phyloP scores from a whole-genome alignment of 2,113 vertebrate genomes.

The Procavia capensis region DNA sequence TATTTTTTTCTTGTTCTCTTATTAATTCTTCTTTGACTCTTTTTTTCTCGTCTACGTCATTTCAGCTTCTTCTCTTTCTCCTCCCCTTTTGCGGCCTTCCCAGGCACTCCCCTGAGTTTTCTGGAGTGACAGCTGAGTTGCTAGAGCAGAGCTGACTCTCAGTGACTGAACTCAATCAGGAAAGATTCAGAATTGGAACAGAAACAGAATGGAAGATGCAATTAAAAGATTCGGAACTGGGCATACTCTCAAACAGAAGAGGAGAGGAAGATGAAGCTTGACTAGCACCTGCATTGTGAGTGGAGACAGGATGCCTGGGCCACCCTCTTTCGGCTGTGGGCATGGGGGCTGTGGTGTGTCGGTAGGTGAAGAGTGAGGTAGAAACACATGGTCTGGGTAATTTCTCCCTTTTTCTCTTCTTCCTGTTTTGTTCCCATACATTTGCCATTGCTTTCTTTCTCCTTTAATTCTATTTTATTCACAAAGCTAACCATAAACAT shows the following conservation, averaged over 20 bases:
- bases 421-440: not conserved
- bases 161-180: not conserved
- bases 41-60: not conserved
- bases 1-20: not conserved
- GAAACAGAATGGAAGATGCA: not conserved
- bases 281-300: not conserved
- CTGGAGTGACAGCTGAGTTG: not conserved
- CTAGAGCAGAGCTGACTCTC: not conserved
- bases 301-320: fast-evolving
- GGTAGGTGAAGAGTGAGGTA: not conserved
- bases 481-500: not conserved
- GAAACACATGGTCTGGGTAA: fast-evolving
- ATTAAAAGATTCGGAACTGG: not conserved
- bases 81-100: not conserved
- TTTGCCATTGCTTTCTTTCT: not conserved
- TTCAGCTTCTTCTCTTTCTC: not conserved
- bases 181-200: not conserved
- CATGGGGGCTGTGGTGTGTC: not conserved
- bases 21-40: not conserved
- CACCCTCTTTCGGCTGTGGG: not conserved
- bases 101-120: not conserved
- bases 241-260: not conserved
- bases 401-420: not conserved
- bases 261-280: not conserved
- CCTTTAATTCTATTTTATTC: not conserved